Conservation (phyloP, 2,113 vertebrate genomes). For the Pardalotus punctatus region DNA sequence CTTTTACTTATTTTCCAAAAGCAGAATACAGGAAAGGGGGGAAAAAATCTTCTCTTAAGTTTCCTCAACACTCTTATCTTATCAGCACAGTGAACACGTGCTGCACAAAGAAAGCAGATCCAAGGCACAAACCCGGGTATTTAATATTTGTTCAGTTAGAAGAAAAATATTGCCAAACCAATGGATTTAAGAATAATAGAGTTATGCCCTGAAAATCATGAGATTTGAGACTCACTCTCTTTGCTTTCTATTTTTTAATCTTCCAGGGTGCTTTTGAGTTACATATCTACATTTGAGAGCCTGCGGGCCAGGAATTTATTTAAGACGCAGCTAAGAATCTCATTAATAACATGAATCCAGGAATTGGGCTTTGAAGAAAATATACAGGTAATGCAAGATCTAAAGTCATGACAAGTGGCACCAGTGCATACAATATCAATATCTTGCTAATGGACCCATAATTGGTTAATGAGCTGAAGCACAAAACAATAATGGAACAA, state of each 20-base stretch:
- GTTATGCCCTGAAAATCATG: background rate
- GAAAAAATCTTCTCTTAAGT: background rate
- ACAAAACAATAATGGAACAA: background rate
- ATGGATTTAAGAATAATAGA: background rate
- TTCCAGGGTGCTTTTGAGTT: background rate
- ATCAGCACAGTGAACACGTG: background rate
- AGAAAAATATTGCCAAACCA: constrained; percentile 18
- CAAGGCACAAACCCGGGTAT: background rate
- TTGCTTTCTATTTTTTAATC: constrained; percentile 7
- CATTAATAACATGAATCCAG: background rate
- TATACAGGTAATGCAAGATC: constrained; percentile 7
- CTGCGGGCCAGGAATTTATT: background rate
- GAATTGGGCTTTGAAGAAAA: background rate
- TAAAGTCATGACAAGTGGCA: background rate
- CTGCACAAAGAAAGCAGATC: background rate
- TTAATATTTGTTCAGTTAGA: constrained; percentile 9
- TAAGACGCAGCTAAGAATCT: background rate
- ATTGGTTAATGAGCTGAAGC: constrained; percentile 23
- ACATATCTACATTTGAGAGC: background rate
- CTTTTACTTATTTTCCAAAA: background rate
- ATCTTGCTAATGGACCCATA: background rate
- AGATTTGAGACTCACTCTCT: background rate
- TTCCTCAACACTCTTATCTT: background rate
- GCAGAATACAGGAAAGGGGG: background rate
- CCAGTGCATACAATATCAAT: background rate